Base-by-base conservation (phyloP, 1,140 invertebrate species). In the Caenorhabditis tropicalis region DNA sequence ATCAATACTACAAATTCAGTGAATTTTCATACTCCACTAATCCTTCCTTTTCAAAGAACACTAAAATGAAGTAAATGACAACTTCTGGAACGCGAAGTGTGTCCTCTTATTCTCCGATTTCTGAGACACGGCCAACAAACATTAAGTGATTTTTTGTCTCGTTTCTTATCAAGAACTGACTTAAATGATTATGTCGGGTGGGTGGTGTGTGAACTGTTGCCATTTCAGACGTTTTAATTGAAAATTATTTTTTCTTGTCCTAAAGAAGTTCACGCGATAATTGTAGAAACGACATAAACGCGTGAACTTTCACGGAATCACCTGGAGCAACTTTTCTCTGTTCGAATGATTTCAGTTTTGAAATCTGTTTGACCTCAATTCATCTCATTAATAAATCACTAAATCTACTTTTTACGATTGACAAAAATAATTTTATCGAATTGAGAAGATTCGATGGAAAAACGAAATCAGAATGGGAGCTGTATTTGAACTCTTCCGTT, bases 121-220 rank as follows among this genome's bases (percentile, higher is more conserved):
- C 36, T 21, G 29, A 65, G 53, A 65, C 58, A 36, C 58, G 65
- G 33, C 65, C 65, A 74, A 74, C 65, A 74, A 74, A 74, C 65
- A 74, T 43, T 74, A 21, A 19, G 65, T 74, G 65, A 43, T 74
- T 74, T 74, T 74, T 74, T 43, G 65, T 43, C 65, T 74, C 36
- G 65, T 74, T 74, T 74, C 36, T 74, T 74, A 74, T 46, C 65
- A 21, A 1, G 2, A 58, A 10, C 24, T 43, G 21, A 39, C 43
- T 6, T 24, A 24, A n/a, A 39, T 74, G 65, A 74, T 74, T 43
- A 74, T 43, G n/a, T 46, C 65, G 65, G 36, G 65, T 74, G 65
- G 65, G 65, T 43, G 65, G 65, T 74, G 65, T 74, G 12, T 74
- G 65, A 74, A 74, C 65, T 74, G 65, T 74, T 74, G 65, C 65